These are phyloP conservation scores for Lepus oiostolus DNA, from an alignment of 2,797 vertebrate species.

Conservation along the genomic window DNA sequence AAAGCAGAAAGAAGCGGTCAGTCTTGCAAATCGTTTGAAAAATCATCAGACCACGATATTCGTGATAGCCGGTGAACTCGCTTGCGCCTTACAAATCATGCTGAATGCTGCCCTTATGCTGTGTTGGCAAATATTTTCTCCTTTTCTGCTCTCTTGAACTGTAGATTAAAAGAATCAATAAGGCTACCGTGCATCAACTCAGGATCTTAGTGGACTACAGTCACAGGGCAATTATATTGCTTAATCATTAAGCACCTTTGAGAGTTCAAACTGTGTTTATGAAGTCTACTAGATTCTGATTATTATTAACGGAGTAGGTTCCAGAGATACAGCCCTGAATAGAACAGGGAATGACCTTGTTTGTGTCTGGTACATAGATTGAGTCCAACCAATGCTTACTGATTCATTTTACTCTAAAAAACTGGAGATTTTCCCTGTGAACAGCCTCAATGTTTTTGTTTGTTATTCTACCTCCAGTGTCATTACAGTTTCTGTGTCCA, in stretches of 20 bases:
- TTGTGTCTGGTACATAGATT: not conserved
- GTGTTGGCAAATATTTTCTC: not conserved
- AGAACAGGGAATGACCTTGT: not conserved
- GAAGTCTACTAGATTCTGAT: not conserved
- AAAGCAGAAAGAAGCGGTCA: slow-evolving; percentile 25
- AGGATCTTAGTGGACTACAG: not conserved
- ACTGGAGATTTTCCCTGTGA: not conserved
- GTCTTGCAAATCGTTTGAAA: slow-evolving; percentile 25
- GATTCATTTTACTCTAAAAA: not conserved
- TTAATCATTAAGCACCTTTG: slow-evolving; percentile 40
- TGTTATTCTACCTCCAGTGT: not conserved
- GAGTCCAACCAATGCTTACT: not conserved
- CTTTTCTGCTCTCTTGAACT: slow-evolving; percentile 25
- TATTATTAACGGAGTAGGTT: not conserved
- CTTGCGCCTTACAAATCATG: not conserved
- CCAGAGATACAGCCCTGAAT: not conserved
- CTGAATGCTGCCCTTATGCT: not conserved
- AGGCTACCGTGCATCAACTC: not conserved
- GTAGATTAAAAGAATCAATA: not conserved
- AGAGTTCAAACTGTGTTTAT: slow-evolving; percentile 16
- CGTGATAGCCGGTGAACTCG: not conserved
- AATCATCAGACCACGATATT: slow-evolving; percentile 40
- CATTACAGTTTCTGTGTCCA: not conserved
- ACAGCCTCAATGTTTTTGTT: not conserved
- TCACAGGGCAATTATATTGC: not conserved